Conservation (phyloP, 1,140 invertebrate species). For the Alviniconcha marisindica region DNA sequence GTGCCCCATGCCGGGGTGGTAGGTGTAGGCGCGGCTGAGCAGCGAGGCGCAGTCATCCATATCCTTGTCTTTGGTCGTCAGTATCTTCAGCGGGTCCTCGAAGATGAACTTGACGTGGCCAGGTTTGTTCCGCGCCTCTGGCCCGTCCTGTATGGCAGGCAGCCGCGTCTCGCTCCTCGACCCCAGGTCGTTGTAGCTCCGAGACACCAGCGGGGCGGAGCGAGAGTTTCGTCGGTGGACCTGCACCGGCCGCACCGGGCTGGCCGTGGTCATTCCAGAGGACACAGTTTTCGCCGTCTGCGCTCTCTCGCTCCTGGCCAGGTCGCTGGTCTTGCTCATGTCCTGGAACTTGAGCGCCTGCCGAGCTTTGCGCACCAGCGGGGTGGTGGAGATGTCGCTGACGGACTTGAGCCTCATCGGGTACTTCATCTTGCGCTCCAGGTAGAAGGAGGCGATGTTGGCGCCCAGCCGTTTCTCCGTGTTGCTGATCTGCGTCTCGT, state of each 20-base stretch:
- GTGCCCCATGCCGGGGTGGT: slow-evolving; percentile 44
- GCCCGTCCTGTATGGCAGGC: background rate
- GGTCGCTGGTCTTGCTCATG: background rate
- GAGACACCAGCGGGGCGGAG: background rate
- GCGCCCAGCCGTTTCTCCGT: slow-evolving; percentile 63
- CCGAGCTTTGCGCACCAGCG: slow-evolving; percentile 62
- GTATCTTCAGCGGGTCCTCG: slow-evolving; percentile 38
- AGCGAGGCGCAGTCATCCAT: slow-evolving; percentile 21
- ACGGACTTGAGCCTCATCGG: slow-evolving; percentile 57
- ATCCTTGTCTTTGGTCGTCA: slow-evolving; percentile 3
- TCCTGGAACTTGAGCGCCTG: slow-evolving; percentile 43
- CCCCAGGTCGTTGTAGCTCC: background rate
- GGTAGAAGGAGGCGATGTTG: slow-evolving; percentile 60
- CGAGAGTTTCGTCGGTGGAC: slow-evolving; percentile 19
- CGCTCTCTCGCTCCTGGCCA: background rate
- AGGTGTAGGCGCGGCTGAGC: slow-evolving; percentile 47
- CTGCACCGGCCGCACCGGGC: background rate
- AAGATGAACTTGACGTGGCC: slow-evolving; percentile 46
- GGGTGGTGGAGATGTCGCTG: slow-evolving; percentile 60
- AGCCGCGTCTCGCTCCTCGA: background rate
- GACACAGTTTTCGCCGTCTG: background rate
- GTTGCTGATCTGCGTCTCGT: slow-evolving; percentile 63
- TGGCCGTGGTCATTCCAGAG: background rate
- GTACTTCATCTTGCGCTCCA: slow-evolving; percentile 63
- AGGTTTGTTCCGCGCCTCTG: background rate